Conservation (phyloP, 2,797 vertebrate species). For the Gambelia wislizenii region DNA sequence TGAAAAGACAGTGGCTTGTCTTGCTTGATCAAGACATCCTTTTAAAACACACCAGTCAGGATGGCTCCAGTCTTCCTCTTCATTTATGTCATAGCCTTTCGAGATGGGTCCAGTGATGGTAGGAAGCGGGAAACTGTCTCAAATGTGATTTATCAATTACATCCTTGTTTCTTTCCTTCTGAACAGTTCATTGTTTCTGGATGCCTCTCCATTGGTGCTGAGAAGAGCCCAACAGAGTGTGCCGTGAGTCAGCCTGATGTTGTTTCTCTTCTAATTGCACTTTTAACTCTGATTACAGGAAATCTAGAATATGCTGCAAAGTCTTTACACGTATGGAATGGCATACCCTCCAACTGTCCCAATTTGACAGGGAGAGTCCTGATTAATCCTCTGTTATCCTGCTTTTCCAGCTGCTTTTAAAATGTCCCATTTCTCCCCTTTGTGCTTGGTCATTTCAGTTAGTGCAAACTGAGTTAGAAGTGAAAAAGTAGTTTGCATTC, state of each 20-base stretch:
- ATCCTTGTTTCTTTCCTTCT: conserved; percentile 8
- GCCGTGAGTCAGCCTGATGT: conserved; percentile 27
- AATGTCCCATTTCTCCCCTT: too few species aligned
- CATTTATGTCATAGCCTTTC: background rate
- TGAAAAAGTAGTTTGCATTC: too few species aligned
- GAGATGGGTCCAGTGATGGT: background rate
- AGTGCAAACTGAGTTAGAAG: too few species aligned
- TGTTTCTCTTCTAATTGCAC: background rate
- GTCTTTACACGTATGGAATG: background rate
- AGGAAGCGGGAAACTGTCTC: background rate
- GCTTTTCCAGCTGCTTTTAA: too few species aligned
- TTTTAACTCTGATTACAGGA: background rate
- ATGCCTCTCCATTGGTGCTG: conserved; percentile 45
- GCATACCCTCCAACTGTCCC: too few species aligned
- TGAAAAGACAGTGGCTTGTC: background rate
- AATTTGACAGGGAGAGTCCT: too few species aligned
- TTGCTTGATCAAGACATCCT: background rate
- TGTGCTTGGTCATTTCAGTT: too few species aligned
- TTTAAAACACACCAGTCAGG: background rate
- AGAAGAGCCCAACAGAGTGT: conserved; percentile 46
- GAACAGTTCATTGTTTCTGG: conserved; percentile 46
- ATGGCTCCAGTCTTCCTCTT: conserved; percentile 3
- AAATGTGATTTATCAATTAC: background rate
- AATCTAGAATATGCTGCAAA: background rate
- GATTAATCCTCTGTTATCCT: too few species aligned